Evolutionary conservation across 2,888 invertebrate genomes (phyloP).

Genomic region (Euclidia mi): DNA sequence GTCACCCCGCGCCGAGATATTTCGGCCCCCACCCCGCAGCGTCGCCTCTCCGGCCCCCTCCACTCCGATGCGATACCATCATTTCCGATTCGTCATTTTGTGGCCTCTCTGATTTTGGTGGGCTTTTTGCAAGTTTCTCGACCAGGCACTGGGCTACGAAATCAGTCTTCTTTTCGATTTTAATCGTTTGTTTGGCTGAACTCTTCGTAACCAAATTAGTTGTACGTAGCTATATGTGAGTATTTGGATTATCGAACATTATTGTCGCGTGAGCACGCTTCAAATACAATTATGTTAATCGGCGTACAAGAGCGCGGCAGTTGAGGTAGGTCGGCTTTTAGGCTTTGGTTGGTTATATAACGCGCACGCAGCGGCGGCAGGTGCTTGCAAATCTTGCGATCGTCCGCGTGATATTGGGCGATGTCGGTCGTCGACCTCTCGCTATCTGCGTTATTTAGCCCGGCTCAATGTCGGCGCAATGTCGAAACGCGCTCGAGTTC

Average conservation of each 20-base stretch:
- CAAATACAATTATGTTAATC: constrained; percentile 25
- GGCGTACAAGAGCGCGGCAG: constrained; percentile 43
- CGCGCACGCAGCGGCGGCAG: constrained; percentile 73
- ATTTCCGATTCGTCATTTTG: constrained; percentile 77
- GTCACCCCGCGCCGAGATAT: constrained; percentile 84
- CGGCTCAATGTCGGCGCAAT: constrained; percentile 87
- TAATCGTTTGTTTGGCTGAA: constrained; percentile 14
- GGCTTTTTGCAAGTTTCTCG: constrained; percentile 37
- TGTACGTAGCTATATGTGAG: not conserved
- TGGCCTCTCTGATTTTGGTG: constrained; percentile 60
- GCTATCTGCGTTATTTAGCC: constrained; percentile 89
- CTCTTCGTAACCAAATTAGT: not conserved
- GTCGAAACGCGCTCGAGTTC: constrained; percentile 85
- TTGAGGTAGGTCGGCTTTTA: constrained; percentile 74
- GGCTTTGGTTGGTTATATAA: constrained; percentile 68
- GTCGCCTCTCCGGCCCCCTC: constrained; percentile 44
- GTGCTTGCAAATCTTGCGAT: constrained; percentile 75
- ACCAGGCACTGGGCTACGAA: constrained; percentile 17
- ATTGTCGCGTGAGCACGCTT: not conserved
- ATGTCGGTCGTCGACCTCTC: constrained; percentile 86
- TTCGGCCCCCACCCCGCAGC: constrained; percentile 65
- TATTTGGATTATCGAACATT: not conserved
- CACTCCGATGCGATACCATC: constrained; percentile 59
- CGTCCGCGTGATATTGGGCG: constrained; percentile 87
- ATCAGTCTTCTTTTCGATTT: constrained; percentile 10